Conservation (phyloP, 2,888 invertebrate species). For the Coenonympha glycerion region DNA sequence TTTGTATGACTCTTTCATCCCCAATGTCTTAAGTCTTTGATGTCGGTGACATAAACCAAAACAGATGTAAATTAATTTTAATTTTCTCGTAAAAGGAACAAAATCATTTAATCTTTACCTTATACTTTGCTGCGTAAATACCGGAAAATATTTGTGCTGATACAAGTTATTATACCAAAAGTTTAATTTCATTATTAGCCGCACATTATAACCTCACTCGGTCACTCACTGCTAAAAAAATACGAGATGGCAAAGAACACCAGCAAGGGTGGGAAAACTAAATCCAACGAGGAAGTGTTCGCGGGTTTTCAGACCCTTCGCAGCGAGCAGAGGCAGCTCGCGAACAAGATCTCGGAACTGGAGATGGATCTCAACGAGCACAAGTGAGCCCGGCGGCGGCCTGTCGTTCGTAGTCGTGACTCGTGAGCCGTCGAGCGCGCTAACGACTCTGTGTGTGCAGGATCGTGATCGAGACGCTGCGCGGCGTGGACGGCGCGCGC, state of each 20-base stretch:
- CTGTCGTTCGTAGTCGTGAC: background rate
- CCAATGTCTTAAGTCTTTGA: too few species aligned
- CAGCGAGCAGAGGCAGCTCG: slow-evolving; percentile 89
- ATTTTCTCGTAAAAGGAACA: background rate
- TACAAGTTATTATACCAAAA: background rate
- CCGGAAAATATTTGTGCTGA: too few species aligned
- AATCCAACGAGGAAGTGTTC: slow-evolving; percentile 86
- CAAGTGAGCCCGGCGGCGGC: slow-evolving; percentile 79
- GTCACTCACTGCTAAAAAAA: background rate
- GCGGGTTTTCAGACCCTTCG: slow-evolving; percentile 90
- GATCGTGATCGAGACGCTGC: slow-evolving; percentile 94
- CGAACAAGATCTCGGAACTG: slow-evolving; percentile 92
- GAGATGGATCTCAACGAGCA: slow-evolving; percentile 97
- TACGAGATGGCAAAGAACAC: slow-evolving; percentile 48
- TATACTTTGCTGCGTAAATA: background rate
- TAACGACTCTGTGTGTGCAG: slow-evolving; percentile 62
- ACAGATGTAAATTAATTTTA: background rate
- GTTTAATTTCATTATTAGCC: background rate
- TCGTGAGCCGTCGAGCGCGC: too few species aligned
- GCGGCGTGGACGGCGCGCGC: slow-evolving; percentile 86
- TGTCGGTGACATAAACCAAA: too few species aligned
- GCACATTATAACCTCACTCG: slow-evolving; percentile 14
- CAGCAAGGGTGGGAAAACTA: slow-evolving; percentile 59
- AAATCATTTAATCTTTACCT: background rate
- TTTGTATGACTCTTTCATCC: too few species aligned